Conservation (phyloP, 1,140 invertebrate species). For the Eurosta solidaginis region DNA sequence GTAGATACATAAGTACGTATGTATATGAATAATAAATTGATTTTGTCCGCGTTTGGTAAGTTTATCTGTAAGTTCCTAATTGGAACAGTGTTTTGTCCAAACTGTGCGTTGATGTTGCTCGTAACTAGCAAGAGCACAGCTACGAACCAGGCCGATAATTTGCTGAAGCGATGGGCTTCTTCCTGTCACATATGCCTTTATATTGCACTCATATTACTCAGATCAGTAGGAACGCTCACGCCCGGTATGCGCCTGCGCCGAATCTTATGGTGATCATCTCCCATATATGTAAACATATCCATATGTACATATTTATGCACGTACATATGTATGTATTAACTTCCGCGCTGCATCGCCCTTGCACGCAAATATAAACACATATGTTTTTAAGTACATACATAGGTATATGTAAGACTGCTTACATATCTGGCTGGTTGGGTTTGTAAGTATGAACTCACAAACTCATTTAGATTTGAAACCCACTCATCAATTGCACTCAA, state of each 20-base stretch:
- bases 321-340: too few relatives aligned
- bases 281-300: background rate
- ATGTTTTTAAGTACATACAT: background rate
- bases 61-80: conserved; percentile 14
- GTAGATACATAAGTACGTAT: too few relatives aligned
- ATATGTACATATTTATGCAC: background rate
- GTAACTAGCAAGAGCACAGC: background rate
- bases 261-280: background rate
- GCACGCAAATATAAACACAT: background rate
- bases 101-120: background rate
- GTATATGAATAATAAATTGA: too few relatives aligned
- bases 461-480: background rate
- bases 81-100: background rate
- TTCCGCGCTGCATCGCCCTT: background rate
- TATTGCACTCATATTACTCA: background rate
- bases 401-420: background rate
- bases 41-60: background rate
- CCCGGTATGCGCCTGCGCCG: conserved; percentile 8
- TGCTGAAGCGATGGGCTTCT: background rate
- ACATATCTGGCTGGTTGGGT: background rate
- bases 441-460: background rate
- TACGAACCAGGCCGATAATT: background rate
- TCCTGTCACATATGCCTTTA: background rate
- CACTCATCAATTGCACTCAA: conserved; percentile 17
- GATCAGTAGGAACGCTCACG: conserved; percentile 6